These are phyloP conservation scores for Gymnopithys bicolor DNA, from an alignment of 2,797 vertebrate genomes.

Conservation along the genomic window DNA sequence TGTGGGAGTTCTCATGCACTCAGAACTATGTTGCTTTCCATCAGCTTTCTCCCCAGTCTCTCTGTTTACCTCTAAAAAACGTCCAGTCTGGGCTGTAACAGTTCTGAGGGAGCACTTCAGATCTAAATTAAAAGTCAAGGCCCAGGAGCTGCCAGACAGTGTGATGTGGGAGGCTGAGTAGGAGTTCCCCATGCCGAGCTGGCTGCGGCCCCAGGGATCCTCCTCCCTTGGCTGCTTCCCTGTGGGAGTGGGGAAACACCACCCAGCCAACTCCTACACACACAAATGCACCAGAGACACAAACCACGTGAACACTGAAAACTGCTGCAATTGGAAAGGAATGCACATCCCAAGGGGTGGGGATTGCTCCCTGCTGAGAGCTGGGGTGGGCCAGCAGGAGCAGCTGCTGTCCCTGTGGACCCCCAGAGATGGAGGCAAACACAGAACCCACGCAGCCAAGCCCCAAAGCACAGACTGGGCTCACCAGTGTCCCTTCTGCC, in stretches of 20 bases:
- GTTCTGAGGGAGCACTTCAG: background rate
- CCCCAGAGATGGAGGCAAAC: accelerated
- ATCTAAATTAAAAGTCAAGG: background rate
- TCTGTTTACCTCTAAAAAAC: background rate
- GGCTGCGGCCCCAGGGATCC: background rate
- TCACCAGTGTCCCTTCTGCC: accelerated
- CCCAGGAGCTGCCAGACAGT: background rate
- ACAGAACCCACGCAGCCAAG: background rate
- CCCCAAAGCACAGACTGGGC: background rate
- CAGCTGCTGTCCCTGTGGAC: accelerated
- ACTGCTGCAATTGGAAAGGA: accelerated
- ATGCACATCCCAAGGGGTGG: accelerated
- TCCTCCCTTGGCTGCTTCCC: background rate
- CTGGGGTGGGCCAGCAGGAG: accelerated
- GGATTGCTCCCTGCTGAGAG: background rate
- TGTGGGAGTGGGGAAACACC: accelerated
- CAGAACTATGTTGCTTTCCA: background rate
- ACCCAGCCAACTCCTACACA: accelerated
- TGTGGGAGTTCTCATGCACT: conserved; percentile 17
- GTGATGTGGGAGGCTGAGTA: background rate
- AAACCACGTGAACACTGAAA: accelerated
- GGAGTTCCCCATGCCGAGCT: background rate
- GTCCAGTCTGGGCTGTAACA: background rate
- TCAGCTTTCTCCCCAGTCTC: background rate
- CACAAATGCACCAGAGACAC: background rate